phyloP scores from a whole-genome alignment of 2,113 vertebrate genomes.

The Piprites chloris region DNA sequence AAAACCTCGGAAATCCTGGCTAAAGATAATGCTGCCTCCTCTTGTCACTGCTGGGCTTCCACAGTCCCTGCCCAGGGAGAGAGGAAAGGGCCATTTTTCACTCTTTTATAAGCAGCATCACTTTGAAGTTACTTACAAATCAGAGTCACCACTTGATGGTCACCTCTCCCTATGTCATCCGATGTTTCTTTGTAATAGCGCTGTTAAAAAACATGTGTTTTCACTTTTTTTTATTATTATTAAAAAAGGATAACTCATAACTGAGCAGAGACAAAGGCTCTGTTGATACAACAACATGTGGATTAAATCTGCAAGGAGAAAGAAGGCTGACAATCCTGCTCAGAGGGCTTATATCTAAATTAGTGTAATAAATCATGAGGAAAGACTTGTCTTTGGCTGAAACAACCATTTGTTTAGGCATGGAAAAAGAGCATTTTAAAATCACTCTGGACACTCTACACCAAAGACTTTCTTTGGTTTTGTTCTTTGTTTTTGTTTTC shows the following conservation, averaged over 20 bases:
- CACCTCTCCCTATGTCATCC: neutral
- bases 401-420: constrained; percentile 17
- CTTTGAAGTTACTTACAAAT: neutral
- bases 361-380: constrained; percentile 48
- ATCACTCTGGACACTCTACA: neutral
- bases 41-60: neutral
- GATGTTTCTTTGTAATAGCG: neutral
- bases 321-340: constrained; percentile 10
- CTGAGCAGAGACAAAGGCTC: constrained; percentile 34
- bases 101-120: neutral
- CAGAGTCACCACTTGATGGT: neutral
- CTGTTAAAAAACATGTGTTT: constrained; percentile 16
- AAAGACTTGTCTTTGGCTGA: constrained; percentile 15
- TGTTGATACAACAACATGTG: constrained; percentile 57
- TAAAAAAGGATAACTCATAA: constrained; percentile 10
- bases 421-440: neutral
- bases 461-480: neutral
- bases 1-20: neutral
- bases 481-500: neutral
- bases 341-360: constrained; percentile 40
- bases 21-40: neutral
- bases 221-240: neutral
- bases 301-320: constrained; percentile 63
- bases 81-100: neutral
- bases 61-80: neutral